These are phyloP conservation scores for Heterodera schachtii DNA, from an alignment of 1,140 invertebrate species.

Conservation along the genomic window DNA sequence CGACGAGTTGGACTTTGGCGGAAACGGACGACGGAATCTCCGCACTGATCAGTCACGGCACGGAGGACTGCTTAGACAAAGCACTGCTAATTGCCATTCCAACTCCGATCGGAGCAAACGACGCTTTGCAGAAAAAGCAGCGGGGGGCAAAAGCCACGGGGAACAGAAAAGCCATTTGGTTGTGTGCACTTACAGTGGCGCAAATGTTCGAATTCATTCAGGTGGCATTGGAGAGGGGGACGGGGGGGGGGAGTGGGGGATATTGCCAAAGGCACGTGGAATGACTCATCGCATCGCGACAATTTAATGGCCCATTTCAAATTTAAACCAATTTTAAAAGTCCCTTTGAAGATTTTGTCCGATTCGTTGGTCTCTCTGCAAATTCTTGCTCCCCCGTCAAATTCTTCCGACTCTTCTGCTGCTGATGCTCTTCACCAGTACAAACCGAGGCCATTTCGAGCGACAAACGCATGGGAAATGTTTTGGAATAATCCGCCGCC, in stretches of 20 bases:
- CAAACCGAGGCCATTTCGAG: slow-evolving; percentile 20
- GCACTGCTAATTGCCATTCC: background rate
- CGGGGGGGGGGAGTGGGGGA: too few species aligned
- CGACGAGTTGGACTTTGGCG: slow-evolving; percentile 11
- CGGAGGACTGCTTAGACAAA: background rate
- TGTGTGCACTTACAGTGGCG: slow-evolving; percentile 40
- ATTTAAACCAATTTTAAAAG: too few species aligned
- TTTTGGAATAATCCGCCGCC: slow-evolving; percentile 43
- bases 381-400: background rate
- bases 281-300: too few species aligned
- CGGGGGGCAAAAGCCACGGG: slow-evolving; percentile 19
- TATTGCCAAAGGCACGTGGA: too few species aligned
- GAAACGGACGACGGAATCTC: background rate
- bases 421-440: slow-evolving; percentile 29
- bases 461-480: slow-evolving; percentile 39
- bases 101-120: background rate
- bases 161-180: slow-evolving; percentile 28
- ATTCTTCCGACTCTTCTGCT: background rate
- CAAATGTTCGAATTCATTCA: slow-evolving; percentile 42
- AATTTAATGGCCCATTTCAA: too few species aligned
- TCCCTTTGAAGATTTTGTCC: background rate
- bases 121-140: slow-evolving; percentile 27
- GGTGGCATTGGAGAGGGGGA: slow-evolving; percentile 1
- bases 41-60: background rate
- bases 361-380: background rate